Evolutionary conservation across 2,797 vertebrate genomes (phyloP).

Genomic region (Menidia menidia): DNA sequence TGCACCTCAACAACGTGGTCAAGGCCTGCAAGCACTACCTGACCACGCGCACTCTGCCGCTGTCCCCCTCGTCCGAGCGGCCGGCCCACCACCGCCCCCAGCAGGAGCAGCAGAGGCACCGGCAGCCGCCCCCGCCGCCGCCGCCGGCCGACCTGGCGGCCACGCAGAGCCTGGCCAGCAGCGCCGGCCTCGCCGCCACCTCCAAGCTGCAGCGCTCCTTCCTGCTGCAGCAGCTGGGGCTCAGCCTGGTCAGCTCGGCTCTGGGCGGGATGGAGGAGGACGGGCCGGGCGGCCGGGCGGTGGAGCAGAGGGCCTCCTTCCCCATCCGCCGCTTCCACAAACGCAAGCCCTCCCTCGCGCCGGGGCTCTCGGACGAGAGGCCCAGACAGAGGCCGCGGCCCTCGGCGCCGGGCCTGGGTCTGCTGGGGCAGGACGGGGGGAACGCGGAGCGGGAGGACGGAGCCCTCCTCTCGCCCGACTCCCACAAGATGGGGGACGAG

Average conservation of each 20-base stretch:
- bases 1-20: constrained; percentile 96
- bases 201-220: constrained; percentile 94
- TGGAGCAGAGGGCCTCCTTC: constrained; percentile 88
- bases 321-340: constrained; percentile 93
- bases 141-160: too few species aligned
- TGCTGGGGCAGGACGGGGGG: constrained; percentile 76
- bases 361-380: constrained; percentile 85
- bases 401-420: constrained; percentile 81
- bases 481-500: constrained; percentile 85
- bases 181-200: constrained; percentile 54
- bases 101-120: constrained; percentile 75
- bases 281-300: constrained; percentile 73
- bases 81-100: constrained; percentile 70
- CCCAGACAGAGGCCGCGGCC: constrained; percentile 88
- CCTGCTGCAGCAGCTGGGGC: constrained; percentile 95
- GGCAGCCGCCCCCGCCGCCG: constrained; percentile 83
- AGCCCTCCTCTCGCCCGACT: constrained; percentile 91
- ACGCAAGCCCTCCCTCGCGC: constrained; percentile 86
- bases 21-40: constrained; percentile 99
- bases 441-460: constrained; percentile 79
- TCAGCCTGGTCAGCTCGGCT: constrained; percentile 95
- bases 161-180: constrained; percentile 25
- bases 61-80: constrained; percentile 89
- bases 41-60: constrained; percentile 93
- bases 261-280: constrained; percentile 87